phyloP scores from a whole-genome alignment of 2,888 invertebrate species.

The Epinotia bilunana region DNA sequence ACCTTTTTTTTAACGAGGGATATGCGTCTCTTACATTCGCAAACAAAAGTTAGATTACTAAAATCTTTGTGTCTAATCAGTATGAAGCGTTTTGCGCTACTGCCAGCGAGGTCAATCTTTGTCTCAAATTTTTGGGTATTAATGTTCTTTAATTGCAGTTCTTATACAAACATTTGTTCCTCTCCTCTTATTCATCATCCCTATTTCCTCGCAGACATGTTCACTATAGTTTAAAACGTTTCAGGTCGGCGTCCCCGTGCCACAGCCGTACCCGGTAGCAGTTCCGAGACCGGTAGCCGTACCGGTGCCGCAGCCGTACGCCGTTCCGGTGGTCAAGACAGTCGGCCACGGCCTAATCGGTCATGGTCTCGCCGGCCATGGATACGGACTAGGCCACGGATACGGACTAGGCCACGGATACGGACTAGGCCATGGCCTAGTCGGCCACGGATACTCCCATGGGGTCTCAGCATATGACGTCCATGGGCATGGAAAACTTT shows the following conservation, averaged over 20 bases:
- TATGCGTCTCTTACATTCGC: no score
- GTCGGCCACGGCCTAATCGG: constrained; percentile 48
- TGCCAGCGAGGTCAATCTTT: no score
- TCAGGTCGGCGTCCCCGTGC: constrained; percentile 78
- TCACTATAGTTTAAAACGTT: constrained; percentile 32
- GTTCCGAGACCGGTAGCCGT: constrained; percentile 75
- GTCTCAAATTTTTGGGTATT: no score
- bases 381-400: constrained; percentile 43
- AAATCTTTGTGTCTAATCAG: no score
- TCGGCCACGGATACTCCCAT: constrained; percentile 44
- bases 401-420: constrained; percentile 48
- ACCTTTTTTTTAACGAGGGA: no score
- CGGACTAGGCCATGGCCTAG: constrained; percentile 50
- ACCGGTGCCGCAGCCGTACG: constrained; percentile 70
- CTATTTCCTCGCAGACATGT: not conserved
- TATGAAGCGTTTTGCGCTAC: no score
- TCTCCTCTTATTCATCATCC: no score
- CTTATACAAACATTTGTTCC: no score
- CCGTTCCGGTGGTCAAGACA: constrained; percentile 65
- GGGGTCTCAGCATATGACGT: constrained; percentile 46
- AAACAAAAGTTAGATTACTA: no score
- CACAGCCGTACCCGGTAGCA: constrained; percentile 78
- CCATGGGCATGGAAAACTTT: constrained; percentile 59
- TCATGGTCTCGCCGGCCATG: constrained; percentile 49
- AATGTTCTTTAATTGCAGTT: no score